Evolutionary conservation across 2,113 vertebrate genomes (phyloP), one percentile per base, ranked within the genome.

Genomic region (Vulpes vulpes): DNA sequence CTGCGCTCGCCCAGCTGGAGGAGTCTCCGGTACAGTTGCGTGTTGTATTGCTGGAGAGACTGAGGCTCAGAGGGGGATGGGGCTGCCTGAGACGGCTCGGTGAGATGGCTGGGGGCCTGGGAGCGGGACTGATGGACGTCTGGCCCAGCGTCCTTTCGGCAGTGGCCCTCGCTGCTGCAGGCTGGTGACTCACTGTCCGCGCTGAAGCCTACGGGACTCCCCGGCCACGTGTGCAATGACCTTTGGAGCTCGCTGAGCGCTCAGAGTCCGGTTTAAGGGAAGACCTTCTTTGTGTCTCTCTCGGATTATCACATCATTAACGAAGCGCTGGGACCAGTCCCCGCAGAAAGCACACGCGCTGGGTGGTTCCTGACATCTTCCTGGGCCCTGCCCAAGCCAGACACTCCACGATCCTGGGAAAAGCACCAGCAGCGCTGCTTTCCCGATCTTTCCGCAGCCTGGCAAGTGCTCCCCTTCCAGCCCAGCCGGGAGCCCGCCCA

Each of bases 311-410:
- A 71, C 92, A 49, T 81, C 49, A 4, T 94, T 95, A 85, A 43
- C 2, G 19, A 59, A 94, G 79, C 83, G 38, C 4, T 2, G 25
- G 55, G 78, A 32, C n/a, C 10, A 2, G 65, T 43, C 32, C 32
- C 43, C 65, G 12, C 49, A 25, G 30, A 65, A 62, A 74, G 35
- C 25, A 11, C 51, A 32, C 17, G 62, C 0, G 1, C 57, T 57
- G 76, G 62, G 78, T 53, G 38, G 71, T 43, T 93, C 43, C 76
- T 35, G 87, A 87, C 25, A 5, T 84, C 81, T 78, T 62, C 57
- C 82, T 93, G 67, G 90, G 91, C 30, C 86, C 78, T 80, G 79
- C 86, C 73, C 32, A 62, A 76, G 74, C 71, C 90, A 85, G 76
- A 83, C 0, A 0, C 59, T 74, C 92, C 43, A 14, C 1, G 0